Evolutionary conservation across 2,797 vertebrate species (phyloP), one percentile per base, ranked within the genome.

Genomic region (Philypnodon macrostomus): DNA sequence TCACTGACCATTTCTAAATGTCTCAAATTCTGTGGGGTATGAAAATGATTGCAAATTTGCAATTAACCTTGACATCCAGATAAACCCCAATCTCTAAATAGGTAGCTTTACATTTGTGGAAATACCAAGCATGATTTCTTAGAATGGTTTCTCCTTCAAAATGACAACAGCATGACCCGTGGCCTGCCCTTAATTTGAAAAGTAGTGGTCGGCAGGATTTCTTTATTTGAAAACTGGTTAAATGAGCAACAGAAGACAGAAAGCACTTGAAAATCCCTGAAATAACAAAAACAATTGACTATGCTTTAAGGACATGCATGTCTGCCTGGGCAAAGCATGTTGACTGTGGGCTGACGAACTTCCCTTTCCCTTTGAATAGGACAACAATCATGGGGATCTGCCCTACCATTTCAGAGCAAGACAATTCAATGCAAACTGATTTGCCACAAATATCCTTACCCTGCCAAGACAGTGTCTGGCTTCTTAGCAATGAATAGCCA

Each of bases 401-500:
- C 73, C 80, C 84, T 76, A 81, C 61, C 78, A 75, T 85, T 85
- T 80, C 75, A 81, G 75, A 77, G 70, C 69, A 83, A 79, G 72
- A 84, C 76, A 84, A 80, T 80, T 80, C 71, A 66, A 80, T 77
- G 79, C 73, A 74, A 86, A 85, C 80, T 41, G 52, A 81, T 77
- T 81, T 85, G 65, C 75, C 78, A 82, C 80, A 75, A 81, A 82
- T 86, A 86, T 77, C 78, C 73, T 77, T 80, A 79, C 75, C 67
- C 75, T 89, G 83, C 84, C 84, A 56, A 82, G 78, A 87, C n/a
- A n/a, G n/a, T n/a, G n/a, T n/a, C 79, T 86, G 84, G 82, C 83
- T 85, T 85, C 78, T 85, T 66, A 67, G 80, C 91, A 91, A 88
- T 91, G 88, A 93, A 91, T 92, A 93, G 92, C 92, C 91, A 92